Percentiles rank a stretch among this genome's conserved stretches.
These are phyloP conservation scores for Diachasmimorpha longicaudata DNA, from an alignment of 1,140 invertebrate species.

Conservation along the genomic window DNA sequence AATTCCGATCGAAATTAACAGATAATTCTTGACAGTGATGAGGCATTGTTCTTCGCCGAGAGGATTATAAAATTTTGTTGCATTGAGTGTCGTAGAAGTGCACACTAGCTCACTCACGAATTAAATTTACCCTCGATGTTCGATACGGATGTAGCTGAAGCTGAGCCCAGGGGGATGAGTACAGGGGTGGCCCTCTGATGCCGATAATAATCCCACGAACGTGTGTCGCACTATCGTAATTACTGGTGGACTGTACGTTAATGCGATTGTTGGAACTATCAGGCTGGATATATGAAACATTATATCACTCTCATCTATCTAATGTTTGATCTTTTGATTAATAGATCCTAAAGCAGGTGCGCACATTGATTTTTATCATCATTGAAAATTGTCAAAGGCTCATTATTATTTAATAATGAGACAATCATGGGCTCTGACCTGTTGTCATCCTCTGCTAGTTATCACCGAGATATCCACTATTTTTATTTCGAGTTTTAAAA, in stretches of 20 bases:
- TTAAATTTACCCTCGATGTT: neutral
- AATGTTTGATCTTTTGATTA: neutral
- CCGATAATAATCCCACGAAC: slow-evolving; percentile 6
- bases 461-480: too few species aligned
- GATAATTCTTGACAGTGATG: neutral
- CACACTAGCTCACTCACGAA: neutral
- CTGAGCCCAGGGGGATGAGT: neutral
- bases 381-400: too few species aligned
- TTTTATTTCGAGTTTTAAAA: too few species aligned
- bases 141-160: neutral
- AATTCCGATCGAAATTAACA: too few species aligned
- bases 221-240: slow-evolving; percentile 5
- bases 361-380: too few species aligned
- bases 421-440: too few species aligned
- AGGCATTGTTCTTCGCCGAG: neutral
- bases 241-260: slow-evolving; percentile 1
- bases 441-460: too few species aligned
- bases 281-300: neutral
- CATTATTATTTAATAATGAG: too few species aligned
- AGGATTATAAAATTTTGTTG: neutral
- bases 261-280: slow-evolving; percentile 6
- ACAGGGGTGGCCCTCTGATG: neutral
- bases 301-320: neutral
- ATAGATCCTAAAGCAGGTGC: neutral
- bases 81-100: neutral